Percentiles rank a stretch among this genome's conserved stretches.
phyloP scores from a whole-genome alignment of 2,888 invertebrate genomes.

The Mechanitis mazaeus region DNA sequence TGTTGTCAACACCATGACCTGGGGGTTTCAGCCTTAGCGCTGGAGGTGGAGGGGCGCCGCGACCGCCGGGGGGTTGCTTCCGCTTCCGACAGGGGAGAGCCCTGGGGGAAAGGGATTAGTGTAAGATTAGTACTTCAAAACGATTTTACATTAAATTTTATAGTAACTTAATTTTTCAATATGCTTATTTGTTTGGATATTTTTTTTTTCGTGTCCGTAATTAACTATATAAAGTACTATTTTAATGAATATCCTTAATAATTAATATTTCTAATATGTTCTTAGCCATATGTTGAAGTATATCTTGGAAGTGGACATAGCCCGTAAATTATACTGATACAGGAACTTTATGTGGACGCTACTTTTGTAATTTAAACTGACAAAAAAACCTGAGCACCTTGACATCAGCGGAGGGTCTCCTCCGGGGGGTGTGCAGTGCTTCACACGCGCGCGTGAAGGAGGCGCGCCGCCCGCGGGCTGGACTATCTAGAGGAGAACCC shows the following conservation, averaged over 20 bases:
- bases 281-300: too few relatives aligned
- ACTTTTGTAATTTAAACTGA: not conserved
- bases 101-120: conserved; percentile 8
- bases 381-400: conserved; percentile 36
- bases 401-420: conserved; percentile 52
- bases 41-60: conserved; percentile 44
- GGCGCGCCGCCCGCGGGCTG: conserved; percentile 54
- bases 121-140: too few relatives aligned
- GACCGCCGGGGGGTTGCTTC: conserved; percentile 36
- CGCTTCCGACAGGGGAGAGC: conserved; percentile 39
- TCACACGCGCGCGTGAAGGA: conserved; percentile 66
- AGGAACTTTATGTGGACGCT: too few relatives aligned
- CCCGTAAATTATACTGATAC: too few relatives aligned
- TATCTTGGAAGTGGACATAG: too few relatives aligned
- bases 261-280: too few relatives aligned
- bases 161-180: too few relatives aligned
- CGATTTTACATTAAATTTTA: too few relatives aligned
- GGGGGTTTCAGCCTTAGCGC: conserved; percentile 36
- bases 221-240: too few relatives aligned
- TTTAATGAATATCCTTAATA: too few relatives aligned
- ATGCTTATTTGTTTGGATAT: too few relatives aligned
- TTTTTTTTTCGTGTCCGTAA: too few relatives aligned
- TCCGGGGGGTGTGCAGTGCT: conserved; percentile 62
- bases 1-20: conserved; percentile 24
- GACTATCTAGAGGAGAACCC: conserved; percentile 34